Conservation (phyloP, 2,113 vertebrate species). For the Lophius piscatorius region DNA sequence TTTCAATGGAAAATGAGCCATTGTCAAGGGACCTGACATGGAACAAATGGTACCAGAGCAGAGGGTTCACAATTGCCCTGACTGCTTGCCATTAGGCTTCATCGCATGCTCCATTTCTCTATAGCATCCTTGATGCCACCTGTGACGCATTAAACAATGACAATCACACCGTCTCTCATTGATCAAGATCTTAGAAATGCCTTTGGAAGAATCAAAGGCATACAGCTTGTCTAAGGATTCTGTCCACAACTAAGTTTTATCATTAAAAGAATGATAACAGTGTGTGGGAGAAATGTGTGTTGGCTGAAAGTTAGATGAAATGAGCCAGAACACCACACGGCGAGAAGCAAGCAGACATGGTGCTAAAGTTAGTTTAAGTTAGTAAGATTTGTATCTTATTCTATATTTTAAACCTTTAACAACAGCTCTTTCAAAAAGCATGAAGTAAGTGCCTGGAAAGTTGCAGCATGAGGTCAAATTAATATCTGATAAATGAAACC, state of each 20-base stretch:
- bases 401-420: not conserved
- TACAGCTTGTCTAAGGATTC: not conserved
- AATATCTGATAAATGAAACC: slow-evolving; percentile 51
- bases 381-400: not conserved
- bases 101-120: slow-evolving; percentile 5
- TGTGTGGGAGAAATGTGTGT: slow-evolving; percentile 12
- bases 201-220: not conserved
- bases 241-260: slow-evolving; percentile 29
- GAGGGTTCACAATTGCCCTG: slow-evolving; percentile 8
- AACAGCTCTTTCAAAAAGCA: not conserved
- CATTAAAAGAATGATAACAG: slow-evolving; percentile 12
- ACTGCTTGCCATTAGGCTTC: slow-evolving; percentile 24
- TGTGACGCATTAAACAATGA: slow-evolving; percentile 1
- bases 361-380: slow-evolving; percentile 4
- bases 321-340: slow-evolving; percentile 12
- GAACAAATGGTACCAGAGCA: slow-evolving; percentile 19
- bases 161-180: not conserved
- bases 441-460: slow-evolving; percentile 14
- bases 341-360: not conserved
- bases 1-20: slow-evolving; percentile 51
- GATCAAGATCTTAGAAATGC: slow-evolving; percentile 9
- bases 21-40: slow-evolving; percentile 14
- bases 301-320: slow-evolving; percentile 15
- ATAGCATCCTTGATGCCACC: slow-evolving; percentile 14
- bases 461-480: slow-evolving; percentile 45